These are phyloP conservation scores for Rhopalosiphum maidis DNA, from an alignment of 1,140 invertebrate genomes.

Conservation along the genomic window DNA sequence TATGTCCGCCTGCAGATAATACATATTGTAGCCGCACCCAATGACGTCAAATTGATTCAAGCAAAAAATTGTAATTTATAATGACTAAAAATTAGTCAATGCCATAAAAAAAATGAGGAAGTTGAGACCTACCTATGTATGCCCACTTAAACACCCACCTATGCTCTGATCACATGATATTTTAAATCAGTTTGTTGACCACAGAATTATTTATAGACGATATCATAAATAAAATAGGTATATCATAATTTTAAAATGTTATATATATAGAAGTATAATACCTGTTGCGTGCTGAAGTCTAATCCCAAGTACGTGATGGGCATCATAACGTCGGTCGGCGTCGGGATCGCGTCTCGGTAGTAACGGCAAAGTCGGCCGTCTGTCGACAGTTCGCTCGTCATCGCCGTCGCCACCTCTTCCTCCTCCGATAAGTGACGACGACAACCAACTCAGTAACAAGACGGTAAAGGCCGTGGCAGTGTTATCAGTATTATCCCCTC, in stretches of 20 bases:
- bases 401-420: not conserved
- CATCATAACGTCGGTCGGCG: slow-evolving; percentile 16
- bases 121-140: not conserved
- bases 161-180: not conserved
- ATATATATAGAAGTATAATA: slow-evolving; percentile 63
- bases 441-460: not conserved
- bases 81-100: too few species aligned
- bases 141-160: not conserved
- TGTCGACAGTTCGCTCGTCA: not conserved
- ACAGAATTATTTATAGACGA: not conserved
- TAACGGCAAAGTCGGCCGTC: not conserved
- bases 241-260: not conserved
- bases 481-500: not conserved
- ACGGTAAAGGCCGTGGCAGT: not conserved
- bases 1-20: too few species aligned
- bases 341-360: not conserved
- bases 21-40: not conserved
- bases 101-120: not conserved
- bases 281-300: slow-evolving; percentile 84
- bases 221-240: not conserved
- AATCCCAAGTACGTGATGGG: slow-evolving; percentile 70
- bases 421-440: not conserved
- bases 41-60: not conserved
- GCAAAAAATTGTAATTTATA: not conserved
- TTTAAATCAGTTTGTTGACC: not conserved